phyloP scores from a whole-genome alignment of 2,888 invertebrate genomes.

The Rhimphoctona megacephalus region DNA sequence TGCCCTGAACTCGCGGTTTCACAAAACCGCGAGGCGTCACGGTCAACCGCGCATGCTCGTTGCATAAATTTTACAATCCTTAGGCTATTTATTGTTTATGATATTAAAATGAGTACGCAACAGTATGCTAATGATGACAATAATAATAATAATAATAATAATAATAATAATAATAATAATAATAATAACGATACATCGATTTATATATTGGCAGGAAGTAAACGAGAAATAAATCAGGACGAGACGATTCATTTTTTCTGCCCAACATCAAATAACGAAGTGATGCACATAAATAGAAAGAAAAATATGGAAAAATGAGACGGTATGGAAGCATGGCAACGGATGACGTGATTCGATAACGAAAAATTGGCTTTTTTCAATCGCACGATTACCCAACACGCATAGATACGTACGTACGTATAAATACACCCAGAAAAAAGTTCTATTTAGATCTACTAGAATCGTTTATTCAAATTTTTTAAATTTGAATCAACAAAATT shows the following conservation, averaged over 20 bases:
- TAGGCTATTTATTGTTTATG: background rate
- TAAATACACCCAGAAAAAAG: too few relatives aligned
- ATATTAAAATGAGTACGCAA: background rate
- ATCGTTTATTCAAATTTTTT: too few relatives aligned
- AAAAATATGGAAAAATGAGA: background rate
- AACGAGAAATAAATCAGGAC: background rate
- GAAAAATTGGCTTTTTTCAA: conserved; percentile 48
- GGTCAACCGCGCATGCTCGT: conserved; percentile 50
- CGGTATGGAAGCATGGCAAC: conserved; percentile 41
- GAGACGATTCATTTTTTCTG: conserved; percentile 1
- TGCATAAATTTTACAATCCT: conserved; percentile 46
- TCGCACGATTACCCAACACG: conserved; percentile 48
- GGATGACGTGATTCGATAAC: conserved; percentile 53
- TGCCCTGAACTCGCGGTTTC: conserved; percentile 4
- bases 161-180: background rate
- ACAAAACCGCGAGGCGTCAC: conserved; percentile 38
- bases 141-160: background rate
- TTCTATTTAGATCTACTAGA: too few relatives aligned
- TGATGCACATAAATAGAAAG: conserved; percentile 15
- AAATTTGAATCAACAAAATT: too few relatives aligned
- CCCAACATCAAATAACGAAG: conserved; percentile 20
- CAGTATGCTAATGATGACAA: too few relatives aligned
- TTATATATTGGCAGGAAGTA: too few relatives aligned
- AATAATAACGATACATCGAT: too few relatives aligned
- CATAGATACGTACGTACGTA: conserved; percentile 36